phyloP scores from a whole-genome alignment of 2,113 vertebrate genomes.

The Crotalus tigris region DNA sequence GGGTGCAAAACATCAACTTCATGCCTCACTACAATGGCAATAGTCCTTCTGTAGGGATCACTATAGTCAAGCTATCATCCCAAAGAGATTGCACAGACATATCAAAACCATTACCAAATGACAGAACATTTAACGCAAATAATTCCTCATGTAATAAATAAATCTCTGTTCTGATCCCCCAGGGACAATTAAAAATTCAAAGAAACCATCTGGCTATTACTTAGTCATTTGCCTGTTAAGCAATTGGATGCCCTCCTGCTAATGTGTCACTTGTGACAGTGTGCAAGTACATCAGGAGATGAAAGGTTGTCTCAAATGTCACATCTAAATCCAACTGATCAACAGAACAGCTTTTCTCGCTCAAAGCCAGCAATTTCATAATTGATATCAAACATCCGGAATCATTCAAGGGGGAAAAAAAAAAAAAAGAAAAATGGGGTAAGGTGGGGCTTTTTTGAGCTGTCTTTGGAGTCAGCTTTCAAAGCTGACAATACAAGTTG shows the following conservation, averaged over 20 bases:
- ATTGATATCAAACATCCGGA: slow-evolving; percentile 61
- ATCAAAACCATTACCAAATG: slow-evolving; percentile 22
- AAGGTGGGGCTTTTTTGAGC: slow-evolving; percentile 20
- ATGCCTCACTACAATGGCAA: neutral
- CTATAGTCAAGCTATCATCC: neutral
- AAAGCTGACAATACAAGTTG: slow-evolving; percentile 33
- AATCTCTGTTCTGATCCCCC: slow-evolving; percentile 51
- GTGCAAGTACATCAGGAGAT: slow-evolving; percentile 64
- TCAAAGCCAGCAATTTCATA: slow-evolving; percentile 62
- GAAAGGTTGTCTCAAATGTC: slow-evolving; percentile 60
- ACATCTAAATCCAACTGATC: slow-evolving; percentile 58
- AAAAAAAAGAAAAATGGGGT: slow-evolving; percentile 13
- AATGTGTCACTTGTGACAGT: slow-evolving; percentile 63
- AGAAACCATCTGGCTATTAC: slow-evolving; percentile 64
- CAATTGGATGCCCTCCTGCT: slow-evolving; percentile 62
- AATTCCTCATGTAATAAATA: slow-evolving; percentile 45
- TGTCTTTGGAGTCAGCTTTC: slow-evolving; percentile 37
- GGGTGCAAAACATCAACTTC: neutral
- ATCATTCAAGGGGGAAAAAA: slow-evolving; percentile 40
- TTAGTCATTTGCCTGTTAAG: slow-evolving; percentile 61
- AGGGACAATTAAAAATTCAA: slow-evolving; percentile 62
- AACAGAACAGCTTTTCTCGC: slow-evolving; percentile 65
- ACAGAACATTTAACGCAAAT: slow-evolving; percentile 52
- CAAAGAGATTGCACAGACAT: neutral
- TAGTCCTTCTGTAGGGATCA: neutral